These are phyloP conservation scores for Amblyopsis hoosieri DNA, from an alignment of 2,797 vertebrate genomes.

Conservation along the genomic window DNA sequence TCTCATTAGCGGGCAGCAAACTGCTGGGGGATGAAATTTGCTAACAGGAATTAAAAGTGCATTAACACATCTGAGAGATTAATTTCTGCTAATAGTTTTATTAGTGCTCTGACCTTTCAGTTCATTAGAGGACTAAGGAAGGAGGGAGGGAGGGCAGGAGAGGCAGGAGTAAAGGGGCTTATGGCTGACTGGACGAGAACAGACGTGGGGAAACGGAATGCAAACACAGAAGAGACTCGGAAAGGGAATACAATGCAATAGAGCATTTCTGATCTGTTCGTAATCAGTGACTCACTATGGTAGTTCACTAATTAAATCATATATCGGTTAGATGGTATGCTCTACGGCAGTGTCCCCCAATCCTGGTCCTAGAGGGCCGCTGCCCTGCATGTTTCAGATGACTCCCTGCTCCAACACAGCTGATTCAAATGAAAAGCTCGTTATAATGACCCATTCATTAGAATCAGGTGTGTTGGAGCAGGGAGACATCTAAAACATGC, in stretches of 20 bases:
- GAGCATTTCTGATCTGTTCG: too few relatives aligned
- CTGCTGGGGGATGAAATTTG: constrained; percentile 89
- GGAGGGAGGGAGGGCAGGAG: constrained; percentile 56
- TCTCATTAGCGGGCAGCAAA: constrained; percentile 86
- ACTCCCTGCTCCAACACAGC: too few relatives aligned
- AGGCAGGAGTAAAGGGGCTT: constrained; percentile 49
- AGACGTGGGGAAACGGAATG: constrained; percentile 48
- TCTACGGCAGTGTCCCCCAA: too few relatives aligned
- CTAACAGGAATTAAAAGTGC: constrained; percentile 90
- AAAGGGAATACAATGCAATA: neutral
- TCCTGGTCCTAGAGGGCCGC: too few relatives aligned
- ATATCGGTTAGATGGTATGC: constrained; percentile 10
- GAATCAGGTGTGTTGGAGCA: too few relatives aligned
- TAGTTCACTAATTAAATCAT: constrained; percentile 6
- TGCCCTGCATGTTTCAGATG: too few relatives aligned
- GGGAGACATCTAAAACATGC: too few relatives aligned
- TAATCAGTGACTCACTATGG: too few relatives aligned
- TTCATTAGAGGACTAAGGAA: constrained; percentile 81
- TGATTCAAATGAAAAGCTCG: too few relatives aligned
- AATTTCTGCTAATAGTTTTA: constrained; percentile 88
- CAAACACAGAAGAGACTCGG: constrained; percentile 30
- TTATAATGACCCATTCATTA: too few relatives aligned
- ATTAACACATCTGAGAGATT: constrained; percentile 88
- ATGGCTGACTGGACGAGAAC: constrained; percentile 38
- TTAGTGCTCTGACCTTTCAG: constrained; percentile 87